These are phyloP conservation scores for Acanthosepion pharaonis DNA, from an alignment of 2,888 invertebrate species.

Conservation along the genomic window DNA sequence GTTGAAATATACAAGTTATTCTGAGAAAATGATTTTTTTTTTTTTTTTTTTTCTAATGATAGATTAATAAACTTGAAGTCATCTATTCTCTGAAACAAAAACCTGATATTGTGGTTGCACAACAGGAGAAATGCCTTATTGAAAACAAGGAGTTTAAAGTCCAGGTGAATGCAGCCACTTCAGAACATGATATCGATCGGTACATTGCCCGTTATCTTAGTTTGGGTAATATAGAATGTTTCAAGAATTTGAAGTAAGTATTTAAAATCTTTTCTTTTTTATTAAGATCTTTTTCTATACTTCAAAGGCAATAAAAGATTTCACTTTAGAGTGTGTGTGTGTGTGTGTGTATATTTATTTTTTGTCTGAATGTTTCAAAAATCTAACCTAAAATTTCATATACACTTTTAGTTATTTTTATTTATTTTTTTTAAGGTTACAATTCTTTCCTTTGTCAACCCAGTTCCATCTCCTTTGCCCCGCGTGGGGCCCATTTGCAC, in stretches of 20 bases:
- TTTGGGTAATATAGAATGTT: constrained; percentile 55
- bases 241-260: constrained; percentile 60
- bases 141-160: constrained; percentile 63
- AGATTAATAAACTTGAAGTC: constrained; percentile 63
- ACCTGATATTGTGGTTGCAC: constrained; percentile 54
- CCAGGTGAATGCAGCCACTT: constrained; percentile 57
- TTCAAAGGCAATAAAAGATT: too few relatives aligned
- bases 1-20: too few relatives aligned
- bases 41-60: not conserved
- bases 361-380: too few relatives aligned
- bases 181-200: constrained; percentile 60
- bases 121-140: constrained; percentile 62
- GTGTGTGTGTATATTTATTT: too few relatives aligned
- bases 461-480: too few relatives aligned
- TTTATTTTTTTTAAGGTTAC: too few relatives aligned
- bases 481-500: too few relatives aligned
- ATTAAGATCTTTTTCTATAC: not conserved
- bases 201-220: constrained; percentile 67
- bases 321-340: too few relatives aligned
- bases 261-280: not conserved
- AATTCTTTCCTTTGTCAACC: too few relatives aligned
- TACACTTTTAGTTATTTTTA: too few relatives aligned
- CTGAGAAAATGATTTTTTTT: not conserved
- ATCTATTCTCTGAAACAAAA: constrained; percentile 60
- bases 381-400: too few relatives aligned